Evolutionary conservation across 2,888 invertebrate species (phyloP).

Genomic region (Chydorus sphaericus): DNA sequence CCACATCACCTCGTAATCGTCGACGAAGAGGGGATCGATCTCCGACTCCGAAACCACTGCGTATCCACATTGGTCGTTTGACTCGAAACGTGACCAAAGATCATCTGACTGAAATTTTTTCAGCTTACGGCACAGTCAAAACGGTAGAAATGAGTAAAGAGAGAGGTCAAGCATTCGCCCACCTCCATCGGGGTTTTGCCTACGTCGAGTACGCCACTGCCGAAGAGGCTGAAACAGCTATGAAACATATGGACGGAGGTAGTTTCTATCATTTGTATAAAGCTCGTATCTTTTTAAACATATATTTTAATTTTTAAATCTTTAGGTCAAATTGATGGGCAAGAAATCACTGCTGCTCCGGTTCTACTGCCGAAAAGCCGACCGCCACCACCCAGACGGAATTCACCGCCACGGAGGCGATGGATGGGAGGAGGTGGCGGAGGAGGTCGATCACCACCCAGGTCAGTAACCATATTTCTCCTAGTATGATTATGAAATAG

Average conservation of each 20-base stretch:
- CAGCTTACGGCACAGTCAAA: constrained; percentile 73
- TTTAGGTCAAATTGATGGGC: constrained; percentile 73
- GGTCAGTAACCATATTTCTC: constrained; percentile 12
- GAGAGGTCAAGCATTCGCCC: constrained; percentile 53
- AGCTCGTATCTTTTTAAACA: background rate
- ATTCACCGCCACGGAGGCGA: background rate
- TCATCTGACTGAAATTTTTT: constrained; percentile 79
- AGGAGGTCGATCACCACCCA: constrained; percentile 22
- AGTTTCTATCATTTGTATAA: constrained; percentile 20
- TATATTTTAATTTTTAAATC: background rate
- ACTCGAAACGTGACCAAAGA: constrained; percentile 81
- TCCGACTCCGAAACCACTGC: constrained; percentile 76
- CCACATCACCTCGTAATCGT: constrained; percentile 46
- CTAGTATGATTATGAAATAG: background rate
- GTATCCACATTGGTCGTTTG: constrained; percentile 84
- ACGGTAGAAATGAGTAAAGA: constrained; percentile 79
- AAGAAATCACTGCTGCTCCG: constrained; percentile 90
- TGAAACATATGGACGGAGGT: constrained; percentile 99
- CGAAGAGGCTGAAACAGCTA: constrained; percentile 94
- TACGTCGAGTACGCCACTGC: constrained; percentile 88
- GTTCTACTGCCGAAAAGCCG: constrained; percentile 44
- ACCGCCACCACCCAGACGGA: constrained; percentile 18
- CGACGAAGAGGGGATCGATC: constrained; percentile 55
- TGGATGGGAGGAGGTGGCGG: constrained; percentile 7
- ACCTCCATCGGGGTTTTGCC: constrained; percentile 80